Base-by-base conservation (phyloP, 2,113 vertebrate genomes). In the Cisticola juncidis region DNA sequence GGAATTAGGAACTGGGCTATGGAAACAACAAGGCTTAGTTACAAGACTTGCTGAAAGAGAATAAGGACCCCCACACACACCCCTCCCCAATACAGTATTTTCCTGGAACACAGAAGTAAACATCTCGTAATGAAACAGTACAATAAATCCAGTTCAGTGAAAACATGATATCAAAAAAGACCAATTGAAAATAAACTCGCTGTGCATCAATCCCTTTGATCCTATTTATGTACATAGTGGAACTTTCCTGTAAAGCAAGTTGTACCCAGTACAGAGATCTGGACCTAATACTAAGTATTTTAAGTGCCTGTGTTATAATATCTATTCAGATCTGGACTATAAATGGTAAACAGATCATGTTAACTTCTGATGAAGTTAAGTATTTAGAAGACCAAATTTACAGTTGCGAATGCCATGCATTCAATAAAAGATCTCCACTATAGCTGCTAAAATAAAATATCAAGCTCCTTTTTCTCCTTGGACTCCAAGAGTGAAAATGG, bases 401-500 rank as follows among this genome's bases (percentile, higher is more conserved):
- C 92, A 97, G 95, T 97, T 95, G 94, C 82, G 92, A 97, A 95
- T 94, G 94, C 92, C 82, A 94, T 71, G 94, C 94, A 95, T 97
- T 97, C 94, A 96, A 95, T 95, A 96, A 96, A 92, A 97, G 95
- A 88, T 92, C 90, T 97, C 79, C 86, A 91, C 82, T 81, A 94
- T 83, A 95, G 91, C 78, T 96, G 85, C 94, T 95, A 94, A 95
- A 91, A 90, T 74, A 92, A 97, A 95, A 44, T 79, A 87, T 81
- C 94, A 91, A 91, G 84, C 86, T 94, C 92, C 88, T 95, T 96
- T 94, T 94, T 95, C 88, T 94, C 95, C 92, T 96, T 95, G 83
- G 83, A 97, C 95, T 97, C 95, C 97, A 97, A 97, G 93, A 94
- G 96, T 97, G 97, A 97, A 98, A 98, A 98, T 97, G 97, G 97